phyloP scores from a whole-genome alignment of 2,888 invertebrate genomes.

The Pollenia angustigena region DNA sequence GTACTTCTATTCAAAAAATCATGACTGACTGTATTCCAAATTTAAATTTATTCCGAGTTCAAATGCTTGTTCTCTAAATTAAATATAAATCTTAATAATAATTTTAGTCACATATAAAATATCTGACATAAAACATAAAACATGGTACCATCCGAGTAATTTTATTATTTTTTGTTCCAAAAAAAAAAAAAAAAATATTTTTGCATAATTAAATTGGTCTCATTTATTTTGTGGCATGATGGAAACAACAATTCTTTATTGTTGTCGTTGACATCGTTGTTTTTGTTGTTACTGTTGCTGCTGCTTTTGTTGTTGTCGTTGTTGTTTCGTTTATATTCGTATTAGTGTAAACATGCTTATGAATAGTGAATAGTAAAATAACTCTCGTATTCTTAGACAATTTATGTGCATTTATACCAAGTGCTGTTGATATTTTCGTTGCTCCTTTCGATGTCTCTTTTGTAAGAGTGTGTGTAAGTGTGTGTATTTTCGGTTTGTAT shows the following conservation, averaged over 20 bases:
- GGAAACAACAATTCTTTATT: conserved; percentile 61
- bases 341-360: conserved; percentile 73
- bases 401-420: conserved; percentile 58
- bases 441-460: conserved; percentile 41
- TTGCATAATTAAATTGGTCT: conserved; percentile 72
- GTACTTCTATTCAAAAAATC: background rate
- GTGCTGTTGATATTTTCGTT: conserved; percentile 55
- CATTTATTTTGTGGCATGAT: conserved; percentile 72
- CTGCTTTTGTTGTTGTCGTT: conserved; percentile 2
- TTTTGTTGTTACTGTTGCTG: background rate
- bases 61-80: conserved; percentile 4
- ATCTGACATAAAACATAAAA: conserved; percentile 36
- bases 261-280: background rate
- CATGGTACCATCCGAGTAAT: conserved; percentile 31
- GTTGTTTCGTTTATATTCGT: conserved; percentile 50
- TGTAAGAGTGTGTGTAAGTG: conserved; percentile 10
- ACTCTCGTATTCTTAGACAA: conserved; percentile 58
- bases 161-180: conserved; percentile 28
- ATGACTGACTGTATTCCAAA: conserved; percentile 20
- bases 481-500: background rate
- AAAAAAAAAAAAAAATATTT: conserved; percentile 23
- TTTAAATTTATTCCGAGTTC: conserved; percentile 24
- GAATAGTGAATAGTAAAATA: conserved; percentile 64
- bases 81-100: conserved; percentile 48
- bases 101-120: conserved; percentile 58